Conservation (phyloP, 2,888 invertebrate genomes). For the Dicyrtoma fusca region DNA sequence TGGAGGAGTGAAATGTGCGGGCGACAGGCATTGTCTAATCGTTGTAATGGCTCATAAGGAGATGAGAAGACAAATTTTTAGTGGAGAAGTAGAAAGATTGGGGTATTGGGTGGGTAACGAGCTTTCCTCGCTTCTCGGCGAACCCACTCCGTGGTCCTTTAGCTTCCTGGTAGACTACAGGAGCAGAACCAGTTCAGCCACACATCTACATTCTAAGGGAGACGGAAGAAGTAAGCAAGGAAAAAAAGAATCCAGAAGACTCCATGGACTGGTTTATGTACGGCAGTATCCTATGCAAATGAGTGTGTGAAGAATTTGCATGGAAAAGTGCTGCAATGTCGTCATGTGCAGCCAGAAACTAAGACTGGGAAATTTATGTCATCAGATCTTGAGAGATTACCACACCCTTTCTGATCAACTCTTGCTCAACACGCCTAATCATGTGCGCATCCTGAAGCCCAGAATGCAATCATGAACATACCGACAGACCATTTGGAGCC, state of each 20-base stretch:
- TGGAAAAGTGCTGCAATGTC: slow-evolving; percentile 57
- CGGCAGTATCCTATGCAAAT: slow-evolving; percentile 55
- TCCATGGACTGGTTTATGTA: slow-evolving; percentile 36
- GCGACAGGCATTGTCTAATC: slow-evolving; percentile 47
- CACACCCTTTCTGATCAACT: slow-evolving; percentile 57
- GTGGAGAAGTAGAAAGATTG: slow-evolving; percentile 20
- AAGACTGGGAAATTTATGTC: slow-evolving; percentile 57
- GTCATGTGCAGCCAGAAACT: slow-evolving; percentile 57
- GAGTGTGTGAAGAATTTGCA: slow-evolving; percentile 58
- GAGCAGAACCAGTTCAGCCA: too few species aligned
- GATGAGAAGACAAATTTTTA: slow-evolving; percentile 46
- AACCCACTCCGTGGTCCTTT: slow-evolving; percentile 22
- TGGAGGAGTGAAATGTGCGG: slow-evolving; percentile 33
- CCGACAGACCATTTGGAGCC: slow-evolving; percentile 19
- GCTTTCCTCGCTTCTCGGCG: slow-evolving; percentile 34
- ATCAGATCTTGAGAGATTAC: slow-evolving; percentile 57
- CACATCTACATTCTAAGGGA: not conserved
- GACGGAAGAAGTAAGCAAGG: slow-evolving; percentile 9
- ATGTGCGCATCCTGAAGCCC: slow-evolving; percentile 27
- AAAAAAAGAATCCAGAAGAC: slow-evolving; percentile 7
- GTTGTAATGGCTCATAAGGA: slow-evolving; percentile 51
- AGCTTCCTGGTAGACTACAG: too few species aligned
- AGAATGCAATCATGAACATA: slow-evolving; percentile 30
- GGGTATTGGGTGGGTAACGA: slow-evolving; percentile 33
- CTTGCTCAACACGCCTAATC: slow-evolving; percentile 39